Conservation (phyloP, 2,797 vertebrate genomes). For the Lateolabrax maculatus region DNA sequence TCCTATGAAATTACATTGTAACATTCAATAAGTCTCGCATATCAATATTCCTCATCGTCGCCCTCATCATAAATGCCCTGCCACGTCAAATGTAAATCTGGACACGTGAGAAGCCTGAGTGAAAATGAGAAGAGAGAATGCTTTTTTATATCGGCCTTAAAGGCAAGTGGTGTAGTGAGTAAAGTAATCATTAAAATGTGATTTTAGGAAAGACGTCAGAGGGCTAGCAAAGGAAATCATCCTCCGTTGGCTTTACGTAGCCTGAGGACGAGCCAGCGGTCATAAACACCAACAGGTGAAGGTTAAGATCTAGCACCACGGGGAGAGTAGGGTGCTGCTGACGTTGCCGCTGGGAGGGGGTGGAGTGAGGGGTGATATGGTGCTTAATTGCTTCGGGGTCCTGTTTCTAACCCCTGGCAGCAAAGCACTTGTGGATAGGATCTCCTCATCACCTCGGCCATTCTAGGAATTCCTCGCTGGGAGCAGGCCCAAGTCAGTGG, state of each 20-base stretch:
- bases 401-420: conserved; percentile 74
- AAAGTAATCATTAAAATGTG: neutral
- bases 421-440: conserved; percentile 60
- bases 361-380: conserved; percentile 34
- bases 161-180: neutral
- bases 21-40: conserved; percentile 42
- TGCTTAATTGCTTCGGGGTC: conserved; percentile 72
- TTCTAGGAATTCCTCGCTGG: conserved; percentile 73
- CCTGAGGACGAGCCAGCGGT: too few species aligned
- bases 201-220: neutral
- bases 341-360: conserved; percentile 50
- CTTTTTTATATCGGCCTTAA: conserved; percentile 14
- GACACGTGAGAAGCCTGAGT: too few species aligned
- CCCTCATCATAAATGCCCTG: conserved; percentile 9
- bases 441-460: conserved; percentile 67
- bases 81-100: conserved; percentile 11
- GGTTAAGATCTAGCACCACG: conserved; percentile 27
- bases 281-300: conserved; percentile 52
- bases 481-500: conserved; percentile 50
- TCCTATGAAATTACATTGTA: conserved; percentile 44
- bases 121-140: conserved; percentile 37
- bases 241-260: conserved; percentile 61
- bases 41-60: conserved; percentile 40
- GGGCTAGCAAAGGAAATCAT: neutral
- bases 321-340: conserved; percentile 66